Evolutionary conservation across 2,113 vertebrate genomes (phyloP).

Genomic region (Chaenogobius annularis): DNA sequence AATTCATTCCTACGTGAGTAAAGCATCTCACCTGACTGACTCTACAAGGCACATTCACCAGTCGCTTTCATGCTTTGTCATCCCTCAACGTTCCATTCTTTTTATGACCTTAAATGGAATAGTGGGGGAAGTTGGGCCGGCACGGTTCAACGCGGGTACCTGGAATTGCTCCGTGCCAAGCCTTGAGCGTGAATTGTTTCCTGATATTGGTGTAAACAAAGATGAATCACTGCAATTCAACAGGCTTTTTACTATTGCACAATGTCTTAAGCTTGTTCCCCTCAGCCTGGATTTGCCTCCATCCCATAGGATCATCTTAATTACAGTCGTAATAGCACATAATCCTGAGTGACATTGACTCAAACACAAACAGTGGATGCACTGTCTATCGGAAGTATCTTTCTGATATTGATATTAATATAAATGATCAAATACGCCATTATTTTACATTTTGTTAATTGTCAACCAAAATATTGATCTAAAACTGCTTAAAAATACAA

Average conservation of each 20-base stretch:
- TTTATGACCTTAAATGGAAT: constrained; percentile 41
- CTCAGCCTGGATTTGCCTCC: neutral
- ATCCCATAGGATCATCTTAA: neutral
- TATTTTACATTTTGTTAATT: neutral
- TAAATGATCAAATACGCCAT: too few relatives aligned
- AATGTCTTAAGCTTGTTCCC: constrained; percentile 14
- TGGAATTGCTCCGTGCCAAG: neutral
- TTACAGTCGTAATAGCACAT: neutral
- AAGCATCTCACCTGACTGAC: neutral
- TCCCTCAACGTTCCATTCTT: neutral
- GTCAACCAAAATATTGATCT: neutral
- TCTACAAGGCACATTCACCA: neutral
- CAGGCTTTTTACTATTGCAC: constrained; percentile 17
- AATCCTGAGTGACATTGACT: neutral
- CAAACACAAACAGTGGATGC: neutral
- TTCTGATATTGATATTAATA: too few relatives aligned
- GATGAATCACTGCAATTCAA: constrained; percentile 15
- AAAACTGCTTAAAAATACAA: neutral
- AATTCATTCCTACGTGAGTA: neutral
- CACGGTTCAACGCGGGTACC: constrained; percentile 2
- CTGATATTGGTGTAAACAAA: constrained; percentile 8
- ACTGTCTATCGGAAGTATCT: neutral
- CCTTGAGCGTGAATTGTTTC: neutral
- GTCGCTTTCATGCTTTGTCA: constrained; percentile 28
- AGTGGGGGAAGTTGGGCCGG: neutral